Evolutionary conservation across 2,797 vertebrate species (phyloP).

Genomic region (Esox lucius): DNA sequence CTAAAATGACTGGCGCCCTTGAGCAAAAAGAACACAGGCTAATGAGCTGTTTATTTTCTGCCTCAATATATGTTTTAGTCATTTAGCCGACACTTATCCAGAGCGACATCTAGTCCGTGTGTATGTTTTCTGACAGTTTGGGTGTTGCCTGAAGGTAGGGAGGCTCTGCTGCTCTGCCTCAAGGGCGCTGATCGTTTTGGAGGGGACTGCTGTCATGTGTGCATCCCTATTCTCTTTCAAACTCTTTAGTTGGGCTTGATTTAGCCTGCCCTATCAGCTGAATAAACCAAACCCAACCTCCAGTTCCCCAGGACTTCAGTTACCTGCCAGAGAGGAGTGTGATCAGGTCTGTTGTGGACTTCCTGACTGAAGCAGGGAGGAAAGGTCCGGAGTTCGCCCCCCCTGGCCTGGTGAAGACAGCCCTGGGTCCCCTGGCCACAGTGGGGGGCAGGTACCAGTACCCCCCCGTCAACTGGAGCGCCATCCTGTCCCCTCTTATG

Average conservation of each 20-base stretch:
- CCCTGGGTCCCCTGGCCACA: slow-evolving; percentile 76
- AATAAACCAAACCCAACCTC: slow-evolving; percentile 8
- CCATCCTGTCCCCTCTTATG: slow-evolving; percentile 89
- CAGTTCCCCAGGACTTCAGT: slow-evolving; percentile 92
- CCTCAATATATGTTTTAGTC: too few species aligned
- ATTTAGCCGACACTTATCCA: too few species aligned
- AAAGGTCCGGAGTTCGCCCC: slow-evolving; percentile 85
- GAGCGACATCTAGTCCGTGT: too few species aligned
- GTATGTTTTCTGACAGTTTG: too few species aligned
- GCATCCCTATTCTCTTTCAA: background rate
- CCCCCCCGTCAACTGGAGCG: slow-evolving; percentile 92
- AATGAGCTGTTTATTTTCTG: too few species aligned
- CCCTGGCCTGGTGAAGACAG: slow-evolving; percentile 75
- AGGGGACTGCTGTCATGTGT: too few species aligned
- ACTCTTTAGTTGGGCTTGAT: background rate
- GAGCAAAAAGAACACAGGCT: too few species aligned
- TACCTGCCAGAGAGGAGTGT: slow-evolving; percentile 91
- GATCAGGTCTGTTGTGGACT: slow-evolving; percentile 81
- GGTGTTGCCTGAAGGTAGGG: too few species aligned
- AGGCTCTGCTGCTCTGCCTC: too few species aligned
- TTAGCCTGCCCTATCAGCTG: background rate
- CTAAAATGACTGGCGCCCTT: too few species aligned
- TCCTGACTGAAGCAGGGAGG: slow-evolving; percentile 83
- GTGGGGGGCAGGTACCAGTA: slow-evolving; percentile 83
- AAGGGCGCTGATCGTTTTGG: background rate